These are phyloP conservation scores for Ophiodon elongatus DNA, from an alignment of 2,113 vertebrate species.

Conservation along the genomic window DNA sequence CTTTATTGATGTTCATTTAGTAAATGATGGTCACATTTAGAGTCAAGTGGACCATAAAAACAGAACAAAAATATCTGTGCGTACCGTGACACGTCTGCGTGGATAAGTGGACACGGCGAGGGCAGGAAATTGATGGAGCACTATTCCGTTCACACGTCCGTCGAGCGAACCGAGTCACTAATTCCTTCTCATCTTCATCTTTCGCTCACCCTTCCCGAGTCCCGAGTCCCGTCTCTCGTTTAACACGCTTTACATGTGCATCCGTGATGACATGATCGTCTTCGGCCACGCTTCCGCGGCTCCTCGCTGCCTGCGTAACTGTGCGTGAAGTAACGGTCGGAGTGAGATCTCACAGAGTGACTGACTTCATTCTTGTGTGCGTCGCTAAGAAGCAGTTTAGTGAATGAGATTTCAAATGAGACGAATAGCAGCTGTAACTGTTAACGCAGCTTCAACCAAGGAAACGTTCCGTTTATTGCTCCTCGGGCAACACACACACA, in stretches of 20 bases:
- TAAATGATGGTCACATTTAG: too few relatives aligned
- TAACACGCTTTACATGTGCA: constrained; percentile 13
- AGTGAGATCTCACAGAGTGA: constrained; percentile 1
- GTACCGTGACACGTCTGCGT: not conserved
- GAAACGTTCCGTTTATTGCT: not conserved
- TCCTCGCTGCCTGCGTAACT: constrained; percentile 16
- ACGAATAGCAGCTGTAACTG: not conserved
- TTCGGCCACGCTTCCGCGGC: not conserved
- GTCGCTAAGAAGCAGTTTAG: not conserved
- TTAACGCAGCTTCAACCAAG: not conserved
- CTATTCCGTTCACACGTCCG: not conserved
- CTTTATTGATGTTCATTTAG: too few relatives aligned
- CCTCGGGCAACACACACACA: too few relatives aligned
- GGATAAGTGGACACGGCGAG: not conserved
- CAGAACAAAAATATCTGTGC: not conserved
- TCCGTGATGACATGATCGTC: constrained; percentile 28
- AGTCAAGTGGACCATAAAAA: too few relatives aligned
- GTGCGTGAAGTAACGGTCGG: constrained; percentile 43
- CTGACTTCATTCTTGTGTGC: constrained; percentile 8
- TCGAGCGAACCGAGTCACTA: not conserved
- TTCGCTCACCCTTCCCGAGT: not conserved
- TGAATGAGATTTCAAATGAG: not conserved
- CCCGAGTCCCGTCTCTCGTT: not conserved
- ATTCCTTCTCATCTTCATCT: not conserved
- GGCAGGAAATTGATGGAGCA: not conserved